Evolutionary conservation across 2,113 vertebrate genomes (phyloP), one percentile per base, ranked within the genome.

Genomic region (Oncorhynchus clarkii): DNA sequence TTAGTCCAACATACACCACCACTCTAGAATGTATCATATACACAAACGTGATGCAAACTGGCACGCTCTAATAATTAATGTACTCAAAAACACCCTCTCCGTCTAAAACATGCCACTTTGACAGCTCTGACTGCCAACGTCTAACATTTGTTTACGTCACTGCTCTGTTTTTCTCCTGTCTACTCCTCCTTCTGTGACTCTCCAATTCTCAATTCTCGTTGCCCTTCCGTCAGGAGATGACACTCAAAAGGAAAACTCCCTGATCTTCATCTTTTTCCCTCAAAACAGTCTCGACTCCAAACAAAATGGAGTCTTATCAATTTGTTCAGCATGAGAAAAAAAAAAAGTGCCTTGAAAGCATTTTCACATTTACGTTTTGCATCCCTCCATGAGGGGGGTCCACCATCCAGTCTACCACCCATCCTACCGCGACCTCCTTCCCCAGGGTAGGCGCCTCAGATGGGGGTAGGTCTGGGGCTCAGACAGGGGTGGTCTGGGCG

Each of bases 41-140:
- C 72, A 91, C 88, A 78, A 80, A 90, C 85, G 86, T 85, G 86
- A 91, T 89, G 86, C 86, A 86, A 81, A 88, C 78, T 80, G 82
- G 77, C 84, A 91, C 88, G 76, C 86, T 87, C 87, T 91, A 91
- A 88, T 77, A 86, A 87, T 80, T 48, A 65, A 89, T 31, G 83
- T 86, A 82, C 82, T 80, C 79, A 71, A 70, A 72, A 68, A 85
- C 88, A 77, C 85, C 79, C 78, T 75, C 67, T 77, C 78, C 86
- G 79, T 22, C 5, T 78, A 77, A 86, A 72, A 85, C 78, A 86
- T 82, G 82, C 79, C 89, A 91, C 81, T 89, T 86, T 84, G 85
- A 90, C 87, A 88, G 86, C 81, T 89, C 85, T 85, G 86, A 89
- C 86, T 87, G 87, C 73, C 20, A 89, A 91, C 87, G 85, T 78